Evolutionary conservation across 2,113 vertebrate species (phyloP).

Genomic region (Callipepla californica): DNA sequence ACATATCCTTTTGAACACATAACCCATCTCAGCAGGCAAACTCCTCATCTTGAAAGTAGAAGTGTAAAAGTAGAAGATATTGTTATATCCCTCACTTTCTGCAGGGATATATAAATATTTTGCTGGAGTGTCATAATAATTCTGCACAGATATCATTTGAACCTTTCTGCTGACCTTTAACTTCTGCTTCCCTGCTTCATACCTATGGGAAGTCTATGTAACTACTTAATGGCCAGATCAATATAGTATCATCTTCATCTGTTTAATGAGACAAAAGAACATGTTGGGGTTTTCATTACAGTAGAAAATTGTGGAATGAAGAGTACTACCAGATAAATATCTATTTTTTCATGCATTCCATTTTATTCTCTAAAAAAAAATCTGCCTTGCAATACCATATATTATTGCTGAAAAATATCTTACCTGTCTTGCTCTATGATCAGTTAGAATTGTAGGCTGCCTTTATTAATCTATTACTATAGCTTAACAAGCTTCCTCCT

Average conservation of each 20-base stretch:
- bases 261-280: background rate
- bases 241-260: background rate
- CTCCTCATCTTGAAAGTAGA: slow-evolving; percentile 29
- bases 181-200: background rate
- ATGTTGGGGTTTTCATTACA: background rate
- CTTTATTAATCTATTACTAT: background rate
- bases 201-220: background rate
- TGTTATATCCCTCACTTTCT: slow-evolving; percentile 32
- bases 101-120: slow-evolving; percentile 3
- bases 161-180: background rate
- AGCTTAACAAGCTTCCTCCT: background rate
- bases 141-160: background rate
- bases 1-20: slow-evolving; percentile 67
- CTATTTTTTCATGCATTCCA: background rate
- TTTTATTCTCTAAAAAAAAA: background rate
- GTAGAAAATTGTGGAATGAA: background rate
- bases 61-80: background rate
- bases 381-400: background rate
- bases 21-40: slow-evolving; percentile 71
- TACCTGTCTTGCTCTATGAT: background rate
- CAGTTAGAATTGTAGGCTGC: background rate
- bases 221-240: background rate
- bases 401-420: background rate
- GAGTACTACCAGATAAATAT: background rate
- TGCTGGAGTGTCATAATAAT: background rate